phyloP scores from a whole-genome alignment of 2,888 invertebrate species.

The Stramonita haemastoma region DNA sequence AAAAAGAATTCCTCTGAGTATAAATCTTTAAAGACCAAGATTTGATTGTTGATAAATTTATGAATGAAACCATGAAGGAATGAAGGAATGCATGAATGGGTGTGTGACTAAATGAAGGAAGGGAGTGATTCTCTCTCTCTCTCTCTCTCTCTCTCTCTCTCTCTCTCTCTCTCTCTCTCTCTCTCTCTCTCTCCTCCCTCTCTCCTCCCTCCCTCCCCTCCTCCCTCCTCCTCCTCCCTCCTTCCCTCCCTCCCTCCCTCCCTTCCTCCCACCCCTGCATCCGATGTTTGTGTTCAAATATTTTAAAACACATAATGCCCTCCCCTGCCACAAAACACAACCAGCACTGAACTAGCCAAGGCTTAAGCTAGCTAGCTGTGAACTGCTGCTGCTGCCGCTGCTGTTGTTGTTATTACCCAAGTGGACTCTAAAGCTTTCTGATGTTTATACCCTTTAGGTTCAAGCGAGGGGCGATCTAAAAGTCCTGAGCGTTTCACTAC shows the following conservation, averaged over 20 bases:
- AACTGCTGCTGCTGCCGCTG: too few species aligned
- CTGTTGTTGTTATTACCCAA: not conserved
- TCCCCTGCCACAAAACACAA: not conserved
- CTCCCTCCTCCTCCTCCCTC: not conserved
- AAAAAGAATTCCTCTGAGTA: too few species aligned
- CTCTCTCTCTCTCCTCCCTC: slow-evolving; percentile 6
- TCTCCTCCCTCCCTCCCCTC: not conserved
- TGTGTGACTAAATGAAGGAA: too few species aligned
- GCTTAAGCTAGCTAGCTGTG: not conserved
- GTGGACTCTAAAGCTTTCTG: not conserved
- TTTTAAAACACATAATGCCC: not conserved
- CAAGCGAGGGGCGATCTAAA: not conserved
- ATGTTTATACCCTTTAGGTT: not conserved
- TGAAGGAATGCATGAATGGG: too few species aligned
- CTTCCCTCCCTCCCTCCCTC: not conserved
- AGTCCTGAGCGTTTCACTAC: not conserved
- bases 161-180: slow-evolving; percentile 21
- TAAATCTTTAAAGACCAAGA: too few species aligned
- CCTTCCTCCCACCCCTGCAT: not conserved
- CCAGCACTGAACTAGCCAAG: not conserved
- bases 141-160: slow-evolving; percentile 10
- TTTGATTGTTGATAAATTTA: too few species aligned
- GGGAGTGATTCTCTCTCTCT: not conserved
- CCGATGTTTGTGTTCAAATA: not conserved
- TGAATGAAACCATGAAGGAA: too few species aligned